Base-by-base conservation (phyloP, 2,888 invertebrate genomes). In the Gymnosoma rotundatum region DNA sequence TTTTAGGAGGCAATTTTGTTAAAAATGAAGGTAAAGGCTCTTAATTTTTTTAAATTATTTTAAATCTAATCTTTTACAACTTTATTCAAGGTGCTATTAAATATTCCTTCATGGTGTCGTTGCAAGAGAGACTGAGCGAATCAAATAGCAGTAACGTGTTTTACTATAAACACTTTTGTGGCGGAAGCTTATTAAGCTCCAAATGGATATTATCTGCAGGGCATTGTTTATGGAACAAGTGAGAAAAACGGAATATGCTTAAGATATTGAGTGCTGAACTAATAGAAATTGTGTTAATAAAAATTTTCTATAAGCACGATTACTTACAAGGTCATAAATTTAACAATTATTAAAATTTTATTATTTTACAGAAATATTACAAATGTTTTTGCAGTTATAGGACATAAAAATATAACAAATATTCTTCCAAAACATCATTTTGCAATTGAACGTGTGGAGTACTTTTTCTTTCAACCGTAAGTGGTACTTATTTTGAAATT, bases 141-240 rank as follows among this genome's bases (percentile, higher is more conserved):
- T 45, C 56, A 66, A 67, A 72, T 66, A 12, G 63, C 20, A 58
- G 56, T 70, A 18, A 54, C 16, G 4, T 58, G n/a, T 48, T 21
- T 69, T 61, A 64, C 16, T 90, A 88, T 79, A 87, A 88, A n/a
- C 92, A 92, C 78, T 92, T 92, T 83, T 92, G 92, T 70, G 92
- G 92, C 12, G 92, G 91, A n/a, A 89, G 89, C 63, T 80, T 92
- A 50, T 88, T 92, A 6, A 89, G 88, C 67, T 78, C 87, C 1
- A 87, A 87, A 4, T 92, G 92, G 91, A 89, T 92, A 66, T 81
- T 92, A 48, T 90, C 91, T 14, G 92, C 92, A 6, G 92, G 90
- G 1, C 92, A 92, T 84, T 92, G 92, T 70, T 86, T 91, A 42
- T 90, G 90, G 89, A 85, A 87, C 42, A 92, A 91, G 92, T 92